phyloP scores from a whole-genome alignment of 2,888 invertebrate genomes.

The Cheilosia vulpina region DNA sequence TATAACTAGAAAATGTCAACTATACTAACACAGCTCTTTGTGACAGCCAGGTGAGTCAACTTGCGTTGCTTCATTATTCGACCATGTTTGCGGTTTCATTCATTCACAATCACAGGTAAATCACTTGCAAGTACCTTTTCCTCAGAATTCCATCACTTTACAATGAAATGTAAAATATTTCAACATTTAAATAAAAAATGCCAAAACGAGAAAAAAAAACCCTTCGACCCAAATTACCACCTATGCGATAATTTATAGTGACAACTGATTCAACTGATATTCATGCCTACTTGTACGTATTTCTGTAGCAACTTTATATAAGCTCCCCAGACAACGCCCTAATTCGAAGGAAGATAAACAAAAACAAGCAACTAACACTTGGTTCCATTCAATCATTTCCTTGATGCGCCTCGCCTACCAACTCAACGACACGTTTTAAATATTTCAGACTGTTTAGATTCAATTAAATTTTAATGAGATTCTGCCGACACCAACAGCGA shows the following conservation, averaged over 20 bases:
- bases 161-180: too few relatives aligned
- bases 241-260: constrained; percentile 18
- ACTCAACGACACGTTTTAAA: constrained; percentile 32
- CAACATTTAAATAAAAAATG: not conserved
- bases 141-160: too few relatives aligned
- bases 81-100: too few relatives aligned
- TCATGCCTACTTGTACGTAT: not conserved
- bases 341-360: not conserved
- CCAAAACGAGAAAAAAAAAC: not conserved
- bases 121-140: too few relatives aligned
- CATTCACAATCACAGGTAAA: too few relatives aligned
- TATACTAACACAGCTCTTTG: too few relatives aligned
- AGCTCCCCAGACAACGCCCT: not conserved
- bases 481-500: constrained; percentile 36
- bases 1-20: too few relatives aligned
- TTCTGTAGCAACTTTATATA: not conserved
- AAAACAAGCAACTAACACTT: constrained; percentile 7
- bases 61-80: too few relatives aligned
- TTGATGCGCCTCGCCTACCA: constrained; percentile 1
- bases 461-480: constrained; percentile 67
- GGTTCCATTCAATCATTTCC: constrained; percentile 26
- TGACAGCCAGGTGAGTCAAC: too few relatives aligned
- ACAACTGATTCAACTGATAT: constrained; percentile 13
- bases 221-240: constrained; percentile 16
- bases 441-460: constrained; percentile 45